Evolutionary conservation across 2,888 invertebrate species (phyloP).

Genomic region (Agrypnus murinus): DNA sequence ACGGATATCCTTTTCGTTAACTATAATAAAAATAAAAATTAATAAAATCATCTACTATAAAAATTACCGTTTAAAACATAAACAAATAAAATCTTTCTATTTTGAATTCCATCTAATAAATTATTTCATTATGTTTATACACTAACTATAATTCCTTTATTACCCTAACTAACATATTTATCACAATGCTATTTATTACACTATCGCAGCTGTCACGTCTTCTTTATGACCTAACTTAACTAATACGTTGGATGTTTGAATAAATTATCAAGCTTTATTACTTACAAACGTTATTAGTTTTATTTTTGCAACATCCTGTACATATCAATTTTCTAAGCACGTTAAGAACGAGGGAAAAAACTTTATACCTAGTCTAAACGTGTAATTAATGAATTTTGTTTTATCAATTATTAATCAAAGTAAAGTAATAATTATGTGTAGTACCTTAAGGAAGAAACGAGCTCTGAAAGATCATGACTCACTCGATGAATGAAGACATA

Average conservation of each 20-base stretch:
- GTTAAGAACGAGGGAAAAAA: no score
- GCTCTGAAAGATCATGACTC: conserved; percentile 42
- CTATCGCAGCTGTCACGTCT: conserved; percentile 22
- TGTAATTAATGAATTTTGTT: conserved; percentile 15
- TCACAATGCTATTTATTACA: conserved; percentile 18
- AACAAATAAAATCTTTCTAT: no score
- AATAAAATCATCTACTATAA: no score
- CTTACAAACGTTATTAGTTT: neutral
- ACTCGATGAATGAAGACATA: conserved; percentile 47
- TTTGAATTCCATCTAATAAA: no score
- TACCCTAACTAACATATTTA: conserved; percentile 21
- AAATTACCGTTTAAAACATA: no score
- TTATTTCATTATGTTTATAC: no score
- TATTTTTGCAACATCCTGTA: neutral
- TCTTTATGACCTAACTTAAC: conserved; percentile 24
- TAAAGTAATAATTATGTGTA: conserved; percentile 16
- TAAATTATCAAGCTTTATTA: no score
- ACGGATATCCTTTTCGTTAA: no score
- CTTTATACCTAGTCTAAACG: neutral
- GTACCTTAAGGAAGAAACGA: conserved; percentile 14
- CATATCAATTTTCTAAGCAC: no score
- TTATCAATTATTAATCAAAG: conserved; percentile 38
- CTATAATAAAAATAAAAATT: no score
- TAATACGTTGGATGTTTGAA: neutral
- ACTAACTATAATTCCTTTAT: conserved; percentile 3